Percentiles rank a stretch among this genome's conserved stretches.
Evolutionary conservation across 92 coral and sea anemone genomes (phyloP).

Genomic region (Actinostola sp.): DNA sequence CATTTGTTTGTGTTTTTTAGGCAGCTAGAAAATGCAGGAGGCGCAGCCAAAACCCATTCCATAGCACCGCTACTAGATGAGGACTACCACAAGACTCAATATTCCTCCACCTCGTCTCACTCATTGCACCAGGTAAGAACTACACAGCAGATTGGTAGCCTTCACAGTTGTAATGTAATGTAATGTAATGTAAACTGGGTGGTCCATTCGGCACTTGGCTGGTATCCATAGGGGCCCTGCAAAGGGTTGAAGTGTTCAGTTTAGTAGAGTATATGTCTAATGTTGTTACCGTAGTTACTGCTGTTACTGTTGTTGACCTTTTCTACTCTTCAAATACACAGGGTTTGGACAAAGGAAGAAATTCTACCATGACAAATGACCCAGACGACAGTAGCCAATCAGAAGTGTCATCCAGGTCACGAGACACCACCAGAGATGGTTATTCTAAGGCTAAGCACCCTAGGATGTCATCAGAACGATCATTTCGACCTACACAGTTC

Average conservation of each 20-base stretch:
- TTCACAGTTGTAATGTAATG: too few relatives aligned
- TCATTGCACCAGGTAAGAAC: slow-evolving; percentile 5
- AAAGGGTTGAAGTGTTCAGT: too few relatives aligned
- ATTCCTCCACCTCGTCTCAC: slow-evolving; percentile 22
- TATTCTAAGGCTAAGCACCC: background rate
- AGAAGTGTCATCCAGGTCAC: slow-evolving; percentile 5
- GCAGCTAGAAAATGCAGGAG: slow-evolving; percentile 32
- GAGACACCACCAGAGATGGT: slow-evolving; percentile 14
- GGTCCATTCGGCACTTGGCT: too few relatives aligned
- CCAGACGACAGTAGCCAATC: slow-evolving; percentile 3
- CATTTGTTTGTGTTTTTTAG: slow-evolving; percentile 10
- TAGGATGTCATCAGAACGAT: slow-evolving; percentile 14
- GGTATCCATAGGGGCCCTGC: too few relatives aligned
- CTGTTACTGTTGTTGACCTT: background rate
- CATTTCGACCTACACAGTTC: slow-evolving; percentile 60
- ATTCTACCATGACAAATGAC: background rate
- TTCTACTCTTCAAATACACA: background rate
- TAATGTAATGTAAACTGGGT: too few relatives aligned
- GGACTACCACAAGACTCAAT: slow-evolving; percentile 24
- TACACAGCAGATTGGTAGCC: too few relatives aligned
- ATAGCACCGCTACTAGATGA: slow-evolving; percentile 7
- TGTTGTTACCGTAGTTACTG: background rate
- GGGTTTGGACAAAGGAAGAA: slow-evolving; percentile 8
- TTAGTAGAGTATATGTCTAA: too few relatives aligned
- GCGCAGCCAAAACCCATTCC: slow-evolving; percentile 25